Base-by-base conservation (phyloP, 2,888 invertebrate species). In the Chymomyza caudatula region DNA sequence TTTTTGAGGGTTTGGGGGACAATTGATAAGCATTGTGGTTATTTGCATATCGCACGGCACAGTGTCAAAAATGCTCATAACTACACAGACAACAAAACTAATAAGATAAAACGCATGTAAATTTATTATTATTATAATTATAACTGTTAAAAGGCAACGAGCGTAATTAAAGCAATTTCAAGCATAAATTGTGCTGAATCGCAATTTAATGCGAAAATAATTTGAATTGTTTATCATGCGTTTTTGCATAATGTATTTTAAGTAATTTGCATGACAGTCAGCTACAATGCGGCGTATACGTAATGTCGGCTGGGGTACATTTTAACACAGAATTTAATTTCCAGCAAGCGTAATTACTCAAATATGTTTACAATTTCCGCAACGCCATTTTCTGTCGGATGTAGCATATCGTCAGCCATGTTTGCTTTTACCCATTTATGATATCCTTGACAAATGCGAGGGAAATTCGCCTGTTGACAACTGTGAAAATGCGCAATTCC, bases 91-190 rank as follows among this genome's bases (percentile, higher is more conserved):
- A 51, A 20, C 19, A 11, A 23, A 62, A 23, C 55, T 61, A 78
- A 73, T 71, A 67, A 69, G 73, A 76, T 73, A 74, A 59, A 74
- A 25, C 25, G 63, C 63, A 65, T 58, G 63, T 60, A 67, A 72
- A 70, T 77, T 22, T 59, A 53, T 67, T 65, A 75, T 69, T 69
- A 51, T 63, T 61, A 62, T 37, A 11, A 37, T 73, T 68, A 56
- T 63, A 58, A 51, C 64, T 56, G 54, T 43, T 37, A 54, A 58
- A 51, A 52, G 56, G 57, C 23, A 65, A n/a, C n/a, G n/a, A 6
- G 8, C 19, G 11, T 19, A 17, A 15, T 51, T 29, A 5, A 44
- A 44, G 22, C 43, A 2, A 37, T 42, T 19, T 49, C 23, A 51
- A 54, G 56, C 52, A 73, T 54, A 59, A 59, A 57, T 54, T 67